A percentile compares a stretch with the other conserved stretches of the same genome.
These are phyloP conservation scores for Keiferia lycopersicella DNA, from an alignment of 2,888 invertebrate species.

Conservation along the genomic window DNA sequence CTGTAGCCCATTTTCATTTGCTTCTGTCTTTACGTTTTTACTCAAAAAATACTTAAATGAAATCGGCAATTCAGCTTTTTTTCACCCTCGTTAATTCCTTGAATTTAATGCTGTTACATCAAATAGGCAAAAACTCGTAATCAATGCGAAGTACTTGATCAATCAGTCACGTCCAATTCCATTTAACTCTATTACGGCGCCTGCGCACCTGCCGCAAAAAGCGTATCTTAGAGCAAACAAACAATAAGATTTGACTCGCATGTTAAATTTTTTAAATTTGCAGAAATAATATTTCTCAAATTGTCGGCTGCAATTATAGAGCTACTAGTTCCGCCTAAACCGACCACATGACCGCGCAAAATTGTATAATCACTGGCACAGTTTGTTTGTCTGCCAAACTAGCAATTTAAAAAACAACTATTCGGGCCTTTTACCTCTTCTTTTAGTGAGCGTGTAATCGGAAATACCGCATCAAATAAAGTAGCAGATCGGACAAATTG, in stretches of 20 bases:
- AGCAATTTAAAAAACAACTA: conserved; percentile 39
- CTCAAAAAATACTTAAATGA: no score
- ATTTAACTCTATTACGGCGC: not conserved
- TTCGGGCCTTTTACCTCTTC: conserved; percentile 27
- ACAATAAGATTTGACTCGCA: not conserved
- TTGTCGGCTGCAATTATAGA: not conserved
- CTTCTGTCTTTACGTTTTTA: no score
- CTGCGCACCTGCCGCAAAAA: not conserved
- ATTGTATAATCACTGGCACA: conserved; percentile 34
- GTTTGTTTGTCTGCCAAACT: conserved; percentile 41
- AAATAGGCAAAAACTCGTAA: not conserved
- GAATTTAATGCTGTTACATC: no score
- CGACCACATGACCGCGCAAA: conserved; percentile 34
- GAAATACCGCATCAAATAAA: conserved; percentile 30
- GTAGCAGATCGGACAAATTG: conserved; percentile 5
- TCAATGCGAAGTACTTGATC: not conserved
- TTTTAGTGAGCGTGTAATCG: conserved; percentile 30
- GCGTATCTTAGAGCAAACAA: not conserved
- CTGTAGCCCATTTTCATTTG: no score
- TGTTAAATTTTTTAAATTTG: not conserved
- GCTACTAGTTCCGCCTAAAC: not conserved
- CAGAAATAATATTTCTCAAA: not conserved
- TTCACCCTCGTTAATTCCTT: no score
- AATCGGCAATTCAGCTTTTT: no score
- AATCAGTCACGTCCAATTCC: not conserved